These are phyloP conservation scores for Ahaetulla prasina DNA, from an alignment of 2,113 vertebrate species.

Conservation along the genomic window DNA sequence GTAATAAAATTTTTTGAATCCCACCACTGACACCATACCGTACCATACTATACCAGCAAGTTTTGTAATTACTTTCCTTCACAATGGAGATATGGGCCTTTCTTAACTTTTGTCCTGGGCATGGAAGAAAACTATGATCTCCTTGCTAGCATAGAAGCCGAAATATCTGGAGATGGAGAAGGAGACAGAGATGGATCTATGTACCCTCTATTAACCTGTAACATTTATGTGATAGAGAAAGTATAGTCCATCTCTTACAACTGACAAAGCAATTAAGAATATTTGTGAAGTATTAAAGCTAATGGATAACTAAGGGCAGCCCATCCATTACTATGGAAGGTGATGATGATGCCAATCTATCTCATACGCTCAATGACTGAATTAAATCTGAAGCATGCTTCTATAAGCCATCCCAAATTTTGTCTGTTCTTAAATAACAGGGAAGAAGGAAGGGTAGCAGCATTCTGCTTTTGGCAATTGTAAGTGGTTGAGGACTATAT, in stretches of 20 bases:
- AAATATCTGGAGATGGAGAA: neutral
- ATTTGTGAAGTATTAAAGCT: neutral
- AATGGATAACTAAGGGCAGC: neutral
- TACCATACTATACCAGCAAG: neutral
- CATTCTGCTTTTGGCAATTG: neutral
- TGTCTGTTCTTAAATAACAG: neutral
- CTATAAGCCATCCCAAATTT: neutral
- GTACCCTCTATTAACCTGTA: neutral
- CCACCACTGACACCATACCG: neutral
- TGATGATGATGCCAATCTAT: neutral
- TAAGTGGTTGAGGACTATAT: neutral
- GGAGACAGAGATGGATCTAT: neutral
- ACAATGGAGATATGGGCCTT: neutral
- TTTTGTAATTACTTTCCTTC: neutral
- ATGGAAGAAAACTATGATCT: neutral
- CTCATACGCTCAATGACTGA: neutral
- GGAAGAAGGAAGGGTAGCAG: neutral
- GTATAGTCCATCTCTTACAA: neutral
- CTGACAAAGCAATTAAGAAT: neutral
- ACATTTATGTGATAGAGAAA: neutral
- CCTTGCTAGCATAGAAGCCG: neutral
- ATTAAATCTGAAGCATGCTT: neutral
- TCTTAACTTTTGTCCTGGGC: neutral
- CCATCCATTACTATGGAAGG: neutral
- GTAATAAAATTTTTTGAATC: too few species aligned